Conservation (phyloP, 2,888 invertebrate genomes). For the Cerceris ruficornis region DNA sequence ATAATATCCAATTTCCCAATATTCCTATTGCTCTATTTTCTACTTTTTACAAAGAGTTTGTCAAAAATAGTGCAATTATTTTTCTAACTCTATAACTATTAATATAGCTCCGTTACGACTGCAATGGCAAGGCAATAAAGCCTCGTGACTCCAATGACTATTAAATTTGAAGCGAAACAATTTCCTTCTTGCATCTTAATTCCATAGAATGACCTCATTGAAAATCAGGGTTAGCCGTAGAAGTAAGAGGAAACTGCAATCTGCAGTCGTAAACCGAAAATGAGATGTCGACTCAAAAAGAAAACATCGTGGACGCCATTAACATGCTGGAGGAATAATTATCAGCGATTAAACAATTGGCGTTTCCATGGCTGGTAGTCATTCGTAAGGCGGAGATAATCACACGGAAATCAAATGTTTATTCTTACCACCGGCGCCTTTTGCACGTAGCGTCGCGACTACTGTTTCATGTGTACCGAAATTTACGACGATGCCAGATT, state of each 20-base stretch:
- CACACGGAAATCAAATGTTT: conserved; percentile 58
- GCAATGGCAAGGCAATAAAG: too few species aligned
- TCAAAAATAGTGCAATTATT: too few species aligned
- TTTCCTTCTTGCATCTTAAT: too few species aligned
- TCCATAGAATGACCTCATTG: too few species aligned
- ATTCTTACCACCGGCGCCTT: conserved; percentile 15
- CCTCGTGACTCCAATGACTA: too few species aligned
- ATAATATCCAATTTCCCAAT: too few species aligned
- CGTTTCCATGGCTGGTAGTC: conserved; percentile 26
- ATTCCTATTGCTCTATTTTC: too few species aligned
- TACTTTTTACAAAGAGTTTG: too few species aligned
- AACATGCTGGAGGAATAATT: conserved; percentile 39
- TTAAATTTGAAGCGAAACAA: too few species aligned
- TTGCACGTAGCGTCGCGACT: background rate
- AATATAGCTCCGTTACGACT: too few species aligned
- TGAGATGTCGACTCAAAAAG: conserved; percentile 20
- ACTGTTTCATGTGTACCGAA: conserved; percentile 33
- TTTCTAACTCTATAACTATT: too few species aligned
- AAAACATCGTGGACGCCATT: conserved; percentile 34
- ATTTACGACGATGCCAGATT: conserved; percentile 40
- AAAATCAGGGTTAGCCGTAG: background rate
- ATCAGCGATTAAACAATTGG: conserved; percentile 55
- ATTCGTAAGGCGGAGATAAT: conserved; percentile 47
- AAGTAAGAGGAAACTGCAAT: conserved; percentile 5
- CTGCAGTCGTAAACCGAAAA: conserved; percentile 20